A percentile compares a stretch with the other conserved stretches of the same genome.
phyloP scores from a whole-genome alignment of 2,888 invertebrate genomes.

The Cephus spinipes region DNA sequence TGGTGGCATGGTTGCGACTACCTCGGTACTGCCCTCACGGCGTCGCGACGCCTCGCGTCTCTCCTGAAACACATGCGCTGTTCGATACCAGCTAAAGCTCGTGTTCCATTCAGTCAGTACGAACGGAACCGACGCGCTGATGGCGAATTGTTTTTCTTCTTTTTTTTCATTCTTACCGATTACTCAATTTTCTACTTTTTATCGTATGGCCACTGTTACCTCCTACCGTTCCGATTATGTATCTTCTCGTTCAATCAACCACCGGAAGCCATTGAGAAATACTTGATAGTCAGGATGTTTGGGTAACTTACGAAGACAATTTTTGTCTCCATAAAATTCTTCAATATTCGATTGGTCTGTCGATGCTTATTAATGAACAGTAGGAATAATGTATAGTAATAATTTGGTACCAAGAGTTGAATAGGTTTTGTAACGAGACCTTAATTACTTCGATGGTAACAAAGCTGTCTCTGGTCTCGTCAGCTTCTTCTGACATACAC shows the following conservation, averaged over 20 bases:
- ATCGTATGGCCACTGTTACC: background rate
- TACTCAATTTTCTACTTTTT: background rate
- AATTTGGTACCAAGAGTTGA: background rate
- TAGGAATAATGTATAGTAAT: background rate
- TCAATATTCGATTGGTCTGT: background rate
- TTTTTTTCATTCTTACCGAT: background rate
- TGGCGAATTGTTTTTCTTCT: background rate
- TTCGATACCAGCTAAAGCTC: slow-evolving; percentile 34
- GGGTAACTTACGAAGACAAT: background rate
- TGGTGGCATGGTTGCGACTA: slow-evolving; percentile 66
- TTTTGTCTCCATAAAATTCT: background rate
- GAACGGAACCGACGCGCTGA: background rate
- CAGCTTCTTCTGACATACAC: background rate
- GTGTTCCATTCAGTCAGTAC: slow-evolving; percentile 3
- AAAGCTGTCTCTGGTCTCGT: background rate
- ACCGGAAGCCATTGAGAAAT: background rate
- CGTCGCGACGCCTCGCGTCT: slow-evolving; percentile 53
- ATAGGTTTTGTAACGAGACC: background rate
- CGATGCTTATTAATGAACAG: background rate
- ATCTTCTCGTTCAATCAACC: background rate
- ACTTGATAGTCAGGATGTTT: background rate
- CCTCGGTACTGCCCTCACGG: slow-evolving; percentile 54
- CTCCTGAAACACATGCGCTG: slow-evolving; percentile 51
- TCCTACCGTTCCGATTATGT: background rate
- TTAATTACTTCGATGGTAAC: background rate